These are phyloP conservation scores for Drosophila albomicans DNA, from an alignment of 1,140 invertebrate genomes.

Conservation along the genomic window DNA sequence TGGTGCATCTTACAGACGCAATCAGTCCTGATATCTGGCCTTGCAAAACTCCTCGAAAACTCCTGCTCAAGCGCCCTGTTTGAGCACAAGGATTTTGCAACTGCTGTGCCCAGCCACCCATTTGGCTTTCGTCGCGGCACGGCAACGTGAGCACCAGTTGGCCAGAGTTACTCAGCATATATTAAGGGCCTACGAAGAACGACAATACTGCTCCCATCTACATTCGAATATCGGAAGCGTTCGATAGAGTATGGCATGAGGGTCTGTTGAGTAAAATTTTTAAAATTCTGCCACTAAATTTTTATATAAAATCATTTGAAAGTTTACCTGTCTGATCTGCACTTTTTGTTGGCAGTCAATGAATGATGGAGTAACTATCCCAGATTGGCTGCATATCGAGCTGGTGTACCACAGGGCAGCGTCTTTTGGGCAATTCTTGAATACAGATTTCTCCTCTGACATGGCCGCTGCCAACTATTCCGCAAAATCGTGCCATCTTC, in stretches of 20 bases:
- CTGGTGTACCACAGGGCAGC: constrained; percentile 16
- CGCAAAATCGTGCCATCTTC: background rate
- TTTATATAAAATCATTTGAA: no score
- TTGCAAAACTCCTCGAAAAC: no score
- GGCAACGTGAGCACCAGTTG: no score
- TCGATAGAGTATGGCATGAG: background rate
- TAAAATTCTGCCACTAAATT: background rate
- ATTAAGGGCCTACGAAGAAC: background rate
- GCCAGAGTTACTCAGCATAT: no score
- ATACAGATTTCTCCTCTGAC: background rate
- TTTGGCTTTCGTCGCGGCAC: no score
- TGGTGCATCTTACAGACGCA: no score
- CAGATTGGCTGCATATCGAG: background rate
- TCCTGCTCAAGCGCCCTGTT: no score
- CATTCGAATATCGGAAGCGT: background rate
- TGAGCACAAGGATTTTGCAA: no score
- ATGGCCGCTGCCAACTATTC: background rate
- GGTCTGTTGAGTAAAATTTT: background rate
- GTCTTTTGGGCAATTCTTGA: constrained; percentile 10
- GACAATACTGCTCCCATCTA: background rate
- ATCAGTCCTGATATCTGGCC: no score
- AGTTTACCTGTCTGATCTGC: no score
- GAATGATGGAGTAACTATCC: background rate
- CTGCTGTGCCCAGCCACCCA: no score
- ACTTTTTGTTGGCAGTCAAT: no score